Conservation (phyloP, 2,888 invertebrate genomes). For the Oeneis ivallda region DNA sequence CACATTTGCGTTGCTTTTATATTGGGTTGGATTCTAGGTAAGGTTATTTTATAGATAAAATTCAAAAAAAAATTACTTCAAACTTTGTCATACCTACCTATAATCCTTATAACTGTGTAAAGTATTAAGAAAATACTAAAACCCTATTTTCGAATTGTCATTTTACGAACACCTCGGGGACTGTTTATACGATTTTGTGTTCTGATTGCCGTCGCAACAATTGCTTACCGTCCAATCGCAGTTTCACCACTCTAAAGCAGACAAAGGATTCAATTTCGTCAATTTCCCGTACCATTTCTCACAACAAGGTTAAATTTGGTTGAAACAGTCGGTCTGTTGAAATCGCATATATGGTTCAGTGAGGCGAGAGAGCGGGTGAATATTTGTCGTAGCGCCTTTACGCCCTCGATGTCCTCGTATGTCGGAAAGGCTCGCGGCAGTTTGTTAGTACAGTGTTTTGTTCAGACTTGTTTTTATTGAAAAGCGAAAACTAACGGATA, state of each 20-base stretch:
- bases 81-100: no score
- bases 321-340: slow-evolving; percentile 16
- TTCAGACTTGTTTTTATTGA: background rate
- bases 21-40: no score
- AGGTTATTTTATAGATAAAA: no score
- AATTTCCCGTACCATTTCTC: slow-evolving; percentile 23
- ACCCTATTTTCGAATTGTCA: background rate
- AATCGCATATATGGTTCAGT: slow-evolving; percentile 21
- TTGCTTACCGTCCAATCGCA: slow-evolving; percentile 13
- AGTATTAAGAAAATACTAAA: no score
- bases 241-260: slow-evolving; percentile 21
- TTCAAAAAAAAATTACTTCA: no score
- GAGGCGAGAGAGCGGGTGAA: slow-evolving; percentile 16
- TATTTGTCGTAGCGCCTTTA: slow-evolving; percentile 17
- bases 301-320: slow-evolving; percentile 24
- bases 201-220: slow-evolving; percentile 12
- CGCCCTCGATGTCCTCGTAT: background rate
- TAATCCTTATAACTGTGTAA: no score
- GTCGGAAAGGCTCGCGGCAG: slow-evolving; percentile 1
- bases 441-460: slow-evolving; percentile 9
- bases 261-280: slow-evolving; percentile 27
- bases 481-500: no score
- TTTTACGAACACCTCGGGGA: background rate
- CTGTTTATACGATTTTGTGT: slow-evolving; percentile 2
- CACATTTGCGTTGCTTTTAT: no score